These are phyloP conservation scores for Stomorhina lunata DNA, from an alignment of 2,888 invertebrate genomes.

Conservation along the genomic window DNA sequence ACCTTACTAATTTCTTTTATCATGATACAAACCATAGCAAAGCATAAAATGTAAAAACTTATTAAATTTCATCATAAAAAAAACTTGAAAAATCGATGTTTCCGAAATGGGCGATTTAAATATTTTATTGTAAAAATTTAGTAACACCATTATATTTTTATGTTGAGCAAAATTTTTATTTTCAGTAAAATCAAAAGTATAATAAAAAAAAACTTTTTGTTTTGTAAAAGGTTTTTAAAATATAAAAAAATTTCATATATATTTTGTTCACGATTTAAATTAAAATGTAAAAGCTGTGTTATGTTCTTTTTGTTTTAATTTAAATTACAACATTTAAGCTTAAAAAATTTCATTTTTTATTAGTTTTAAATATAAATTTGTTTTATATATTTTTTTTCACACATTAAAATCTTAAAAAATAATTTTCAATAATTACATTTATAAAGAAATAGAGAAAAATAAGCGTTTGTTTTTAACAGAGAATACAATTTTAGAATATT, in stretches of 20 bases:
- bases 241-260: slow-evolving; percentile 52
- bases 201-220: slow-evolving; percentile 19
- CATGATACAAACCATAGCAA: too few relatives aligned
- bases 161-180: slow-evolving; percentile 45
- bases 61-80: too few relatives aligned
- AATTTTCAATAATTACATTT: slow-evolving; percentile 58
- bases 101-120: too few relatives aligned
- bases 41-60: too few relatives aligned
- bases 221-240: slow-evolving; percentile 45
- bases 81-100: too few relatives aligned
- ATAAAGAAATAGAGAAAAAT: slow-evolving; percentile 51
- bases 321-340: slow-evolving; percentile 58
- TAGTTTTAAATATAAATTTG: neutral
- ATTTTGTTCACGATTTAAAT: slow-evolving; percentile 6
- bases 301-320: neutral
- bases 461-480: slow-evolving; percentile 60
- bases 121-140: too few relatives aligned
- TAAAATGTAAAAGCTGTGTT: slow-evolving; percentile 52
- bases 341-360: slow-evolving; percentile 42
- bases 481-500: slow-evolving; percentile 50
- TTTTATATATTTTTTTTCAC: slow-evolving; percentile 42
- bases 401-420: slow-evolving; percentile 60
- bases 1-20: too few relatives aligned
- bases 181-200: slow-evolving; percentile 9
- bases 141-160: neutral